Conservation (phyloP, 2,113 vertebrate genomes). For the Emydura subglobosa region DNA sequence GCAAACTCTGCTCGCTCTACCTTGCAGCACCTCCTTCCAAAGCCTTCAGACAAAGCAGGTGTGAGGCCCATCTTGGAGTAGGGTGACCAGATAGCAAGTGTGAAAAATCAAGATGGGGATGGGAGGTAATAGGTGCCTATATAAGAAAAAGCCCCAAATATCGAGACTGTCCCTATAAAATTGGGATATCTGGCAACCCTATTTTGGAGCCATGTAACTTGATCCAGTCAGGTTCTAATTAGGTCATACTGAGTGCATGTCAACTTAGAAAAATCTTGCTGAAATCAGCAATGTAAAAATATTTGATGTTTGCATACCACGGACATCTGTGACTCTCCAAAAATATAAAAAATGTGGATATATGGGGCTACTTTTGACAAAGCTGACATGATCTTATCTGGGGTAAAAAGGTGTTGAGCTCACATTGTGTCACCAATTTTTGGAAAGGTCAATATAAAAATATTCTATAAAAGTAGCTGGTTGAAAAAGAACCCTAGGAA, state of each 20-base stretch:
- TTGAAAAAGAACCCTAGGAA: no score
- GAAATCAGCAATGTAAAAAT: conserved; percentile 32
- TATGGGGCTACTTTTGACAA: background rate
- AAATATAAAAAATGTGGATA: conserved; percentile 48
- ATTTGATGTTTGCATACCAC: background rate
- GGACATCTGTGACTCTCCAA: conserved; percentile 6
- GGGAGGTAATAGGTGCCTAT: no score
- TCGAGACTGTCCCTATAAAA: no score
- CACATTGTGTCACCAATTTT: background rate
- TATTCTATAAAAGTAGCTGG: background rate
- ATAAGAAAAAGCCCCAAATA: no score
- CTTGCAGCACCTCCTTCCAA: background rate
- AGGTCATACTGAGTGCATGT: background rate
- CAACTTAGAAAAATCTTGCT: background rate
- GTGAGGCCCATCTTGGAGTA: background rate
- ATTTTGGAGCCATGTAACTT: no score
- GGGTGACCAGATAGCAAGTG: no score
- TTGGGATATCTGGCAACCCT: no score
- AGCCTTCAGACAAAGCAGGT: background rate
- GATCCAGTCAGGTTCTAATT: background rate
- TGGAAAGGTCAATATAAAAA: background rate
- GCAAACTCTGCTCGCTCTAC: background rate
- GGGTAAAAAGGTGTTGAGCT: background rate
- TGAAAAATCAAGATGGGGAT: no score
- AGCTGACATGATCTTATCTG: background rate